These are phyloP conservation scores for Nasonia giraulti DNA, from an alignment of 1,140 invertebrate species.

Conservation along the genomic window DNA sequence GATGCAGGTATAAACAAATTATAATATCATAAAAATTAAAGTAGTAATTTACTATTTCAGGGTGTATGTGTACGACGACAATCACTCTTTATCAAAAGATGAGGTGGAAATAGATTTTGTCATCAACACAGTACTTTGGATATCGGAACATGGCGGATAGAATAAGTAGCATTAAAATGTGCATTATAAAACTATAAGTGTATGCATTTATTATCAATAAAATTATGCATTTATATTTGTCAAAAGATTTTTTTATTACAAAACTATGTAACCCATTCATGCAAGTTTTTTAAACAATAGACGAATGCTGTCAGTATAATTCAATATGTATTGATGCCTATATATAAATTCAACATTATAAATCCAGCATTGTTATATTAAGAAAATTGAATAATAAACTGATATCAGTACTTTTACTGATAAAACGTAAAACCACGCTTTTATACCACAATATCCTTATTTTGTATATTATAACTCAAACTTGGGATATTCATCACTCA, in stretches of 20 bases:
- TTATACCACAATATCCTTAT: too few species aligned
- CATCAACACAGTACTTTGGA: constrained; percentile 81
- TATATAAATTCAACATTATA: too few species aligned
- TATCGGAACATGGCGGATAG: constrained; percentile 70
- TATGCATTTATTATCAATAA: background rate
- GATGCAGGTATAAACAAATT: background rate
- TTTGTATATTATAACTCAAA: too few species aligned
- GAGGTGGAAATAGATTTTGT: constrained; percentile 79
- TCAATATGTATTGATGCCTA: too few species aligned
- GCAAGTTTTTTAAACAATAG: too few species aligned
- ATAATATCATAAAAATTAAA: background rate
- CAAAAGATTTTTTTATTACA: background rate
- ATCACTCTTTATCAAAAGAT: constrained; percentile 79
- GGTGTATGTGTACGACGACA: constrained; percentile 83
- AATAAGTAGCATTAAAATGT: too few species aligned
- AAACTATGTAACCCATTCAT: background rate
- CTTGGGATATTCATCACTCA: too few species aligned
- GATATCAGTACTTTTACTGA: too few species aligned
- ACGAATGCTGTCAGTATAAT: too few species aligned
- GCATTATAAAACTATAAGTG: background rate
- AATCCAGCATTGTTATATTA: too few species aligned
- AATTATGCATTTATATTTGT: background rate
- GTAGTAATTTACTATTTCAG: constrained; percentile 66
- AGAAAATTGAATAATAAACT: too few species aligned
- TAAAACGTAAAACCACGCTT: too few species aligned